Conservation (phyloP, 2,888 invertebrate genomes). For the Drosophila helvetica region DNA sequence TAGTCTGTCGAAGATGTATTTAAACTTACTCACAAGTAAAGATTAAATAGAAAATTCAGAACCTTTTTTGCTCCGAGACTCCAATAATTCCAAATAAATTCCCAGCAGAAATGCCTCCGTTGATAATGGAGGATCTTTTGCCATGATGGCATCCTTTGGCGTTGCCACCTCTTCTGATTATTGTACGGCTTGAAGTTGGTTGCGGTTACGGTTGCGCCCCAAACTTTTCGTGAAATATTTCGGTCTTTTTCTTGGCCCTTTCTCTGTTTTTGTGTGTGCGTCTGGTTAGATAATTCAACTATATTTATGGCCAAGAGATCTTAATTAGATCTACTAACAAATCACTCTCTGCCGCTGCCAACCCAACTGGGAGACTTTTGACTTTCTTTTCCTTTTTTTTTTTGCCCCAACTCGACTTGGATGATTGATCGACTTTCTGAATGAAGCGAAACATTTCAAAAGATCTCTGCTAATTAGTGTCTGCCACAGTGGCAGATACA, state of each 20-base stretch:
- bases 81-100: too few species aligned
- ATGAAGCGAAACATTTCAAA: background rate
- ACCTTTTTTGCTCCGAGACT: background rate
- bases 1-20: background rate
- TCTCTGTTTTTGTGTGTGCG: slow-evolving; percentile 1
- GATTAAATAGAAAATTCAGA: too few species aligned
- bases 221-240: background rate
- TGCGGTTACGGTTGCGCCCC: background rate
- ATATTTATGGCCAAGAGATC: slow-evolving; percentile 25
- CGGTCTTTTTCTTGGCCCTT: background rate
- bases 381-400: slow-evolving; percentile 11
- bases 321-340: slow-evolving; percentile 32
- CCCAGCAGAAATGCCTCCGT: too few species aligned
- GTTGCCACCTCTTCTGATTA: background rate
- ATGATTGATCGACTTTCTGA: slow-evolving; percentile 42
- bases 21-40: too few species aligned
- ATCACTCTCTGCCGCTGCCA: slow-evolving; percentile 8
- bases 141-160: too few species aligned
- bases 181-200: background rate
- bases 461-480: background rate
- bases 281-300: slow-evolving; percentile 9
- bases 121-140: too few species aligned
- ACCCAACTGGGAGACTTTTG: slow-evolving; percentile 29
- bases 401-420: background rate
- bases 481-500: background rate